These are phyloP conservation scores for Reticulitermes lucifugus DNA, from an alignment of 2,888 invertebrate species.

Conservation along the genomic window DNA sequence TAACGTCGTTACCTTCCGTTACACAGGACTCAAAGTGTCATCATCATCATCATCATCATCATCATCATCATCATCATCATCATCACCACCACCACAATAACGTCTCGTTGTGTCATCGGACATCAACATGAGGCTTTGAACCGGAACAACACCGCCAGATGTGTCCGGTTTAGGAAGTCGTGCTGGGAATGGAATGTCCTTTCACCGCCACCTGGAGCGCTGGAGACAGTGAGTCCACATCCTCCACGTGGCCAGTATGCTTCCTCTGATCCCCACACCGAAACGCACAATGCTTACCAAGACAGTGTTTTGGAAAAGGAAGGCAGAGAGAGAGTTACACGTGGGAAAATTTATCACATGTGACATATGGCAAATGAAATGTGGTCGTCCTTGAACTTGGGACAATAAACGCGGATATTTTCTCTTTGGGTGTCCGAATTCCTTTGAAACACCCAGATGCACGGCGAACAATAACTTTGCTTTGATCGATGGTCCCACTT, in stretches of 20 bases:
- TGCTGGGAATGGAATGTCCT: slow-evolving; percentile 22
- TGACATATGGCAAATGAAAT: neutral
- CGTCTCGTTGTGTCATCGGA: too few species aligned
- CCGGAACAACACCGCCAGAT: neutral
- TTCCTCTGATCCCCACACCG: neutral
- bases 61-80: too few species aligned
- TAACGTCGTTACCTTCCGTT: too few species aligned
- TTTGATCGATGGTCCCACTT: neutral
- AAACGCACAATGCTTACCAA: neutral
- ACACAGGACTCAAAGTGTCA: too few species aligned
- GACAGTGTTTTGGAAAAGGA: neutral
- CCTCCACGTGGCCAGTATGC: neutral
- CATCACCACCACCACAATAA: too few species aligned
- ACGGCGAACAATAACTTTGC: neutral
- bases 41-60: too few species aligned
- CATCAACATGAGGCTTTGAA: too few species aligned
- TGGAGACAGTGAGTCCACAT: neutral
- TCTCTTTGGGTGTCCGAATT: neutral
- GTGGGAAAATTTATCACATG: neutral
- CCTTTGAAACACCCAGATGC: neutral
- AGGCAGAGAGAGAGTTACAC: too few species aligned
- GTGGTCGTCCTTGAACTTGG: neutral
- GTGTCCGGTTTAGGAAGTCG: neutral
- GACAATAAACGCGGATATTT: neutral
- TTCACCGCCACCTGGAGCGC: slow-evolving; percentile 4